These are phyloP conservation scores for Taeniopygia guttata DNA, from an alignment of 2,797 vertebrate genomes.

Conservation along the genomic window DNA sequence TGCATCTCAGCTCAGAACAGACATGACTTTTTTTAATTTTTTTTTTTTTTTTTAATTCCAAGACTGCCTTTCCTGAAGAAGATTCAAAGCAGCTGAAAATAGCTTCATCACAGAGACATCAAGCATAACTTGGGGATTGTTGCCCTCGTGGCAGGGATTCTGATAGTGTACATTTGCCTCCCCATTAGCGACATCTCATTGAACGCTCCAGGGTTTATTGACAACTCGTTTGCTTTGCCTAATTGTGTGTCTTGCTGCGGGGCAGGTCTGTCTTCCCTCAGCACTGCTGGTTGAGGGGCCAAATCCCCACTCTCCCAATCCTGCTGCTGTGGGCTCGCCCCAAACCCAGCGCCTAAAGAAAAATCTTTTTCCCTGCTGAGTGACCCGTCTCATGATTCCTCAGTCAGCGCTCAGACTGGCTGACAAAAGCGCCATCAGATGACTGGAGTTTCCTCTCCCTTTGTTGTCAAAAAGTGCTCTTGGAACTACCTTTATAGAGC, in stretches of 20 bases:
- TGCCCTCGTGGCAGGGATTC: neutral
- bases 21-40: neutral
- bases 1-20: neutral
- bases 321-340: neutral
- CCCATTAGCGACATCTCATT: neutral
- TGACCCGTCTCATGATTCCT: neutral
- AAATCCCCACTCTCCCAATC: neutral
- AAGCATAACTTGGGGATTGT: neutral
- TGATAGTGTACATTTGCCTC: neutral
- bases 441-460: slow-evolving; percentile 17
- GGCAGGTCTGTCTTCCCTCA: neutral
- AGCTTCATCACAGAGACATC: neutral
- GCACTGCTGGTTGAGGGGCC: neutral
- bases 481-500: neutral
- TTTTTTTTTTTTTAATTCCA: neutral
- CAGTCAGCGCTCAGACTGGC: neutral
- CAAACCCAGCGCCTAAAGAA: neutral
- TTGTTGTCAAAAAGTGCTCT: slow-evolving; percentile 14
- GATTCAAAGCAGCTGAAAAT: slow-evolving; percentile 33
- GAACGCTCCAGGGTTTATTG: slow-evolving; percentile 4
- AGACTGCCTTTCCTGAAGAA: neutral
- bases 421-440: neutral
- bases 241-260: neutral
- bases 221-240: neutral
- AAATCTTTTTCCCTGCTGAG: neutral